These are phyloP conservation scores for Pandemis cinnamomeana DNA, from an alignment of 2,888 invertebrate species.

Conservation along the genomic window DNA sequence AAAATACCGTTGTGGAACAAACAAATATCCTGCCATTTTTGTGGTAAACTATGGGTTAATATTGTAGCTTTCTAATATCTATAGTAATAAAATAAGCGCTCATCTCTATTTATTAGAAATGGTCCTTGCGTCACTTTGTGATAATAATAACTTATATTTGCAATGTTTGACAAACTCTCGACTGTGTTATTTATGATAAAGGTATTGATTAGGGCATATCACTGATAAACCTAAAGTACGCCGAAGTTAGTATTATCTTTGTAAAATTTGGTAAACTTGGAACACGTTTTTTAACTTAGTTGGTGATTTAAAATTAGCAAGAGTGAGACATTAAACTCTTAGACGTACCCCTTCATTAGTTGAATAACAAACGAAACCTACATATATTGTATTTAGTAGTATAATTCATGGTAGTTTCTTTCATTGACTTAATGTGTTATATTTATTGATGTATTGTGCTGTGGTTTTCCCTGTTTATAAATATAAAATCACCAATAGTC, in stretches of 20 bases:
- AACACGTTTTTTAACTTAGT: not conserved
- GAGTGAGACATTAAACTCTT: not conserved
- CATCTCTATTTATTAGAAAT: not conserved
- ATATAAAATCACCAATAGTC: too few species aligned
- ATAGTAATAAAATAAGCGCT: too few species aligned
- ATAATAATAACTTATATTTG: conserved; percentile 10
- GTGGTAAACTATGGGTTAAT: too few species aligned
- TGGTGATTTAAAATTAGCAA: not conserved
- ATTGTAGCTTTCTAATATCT: too few species aligned
- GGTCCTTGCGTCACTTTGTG: not conserved
- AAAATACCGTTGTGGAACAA: too few species aligned
- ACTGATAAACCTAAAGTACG: conserved; percentile 46
- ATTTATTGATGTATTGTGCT: too few species aligned
- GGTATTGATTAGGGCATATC: conserved; percentile 54
- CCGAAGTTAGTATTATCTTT: conserved; percentile 52
- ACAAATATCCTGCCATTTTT: too few species aligned
- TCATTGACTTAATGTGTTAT: too few species aligned
- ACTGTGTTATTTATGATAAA: conserved; percentile 46
- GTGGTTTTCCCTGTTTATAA: too few species aligned
- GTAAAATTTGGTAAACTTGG: not conserved
- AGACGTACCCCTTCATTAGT: not conserved
- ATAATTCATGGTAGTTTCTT: too few species aligned
- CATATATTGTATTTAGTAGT: too few species aligned
- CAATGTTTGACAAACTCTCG: conserved; percentile 4
- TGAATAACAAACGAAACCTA: too few species aligned